phyloP scores from a whole-genome alignment of 2,113 vertebrate genomes.

The Eonycteris spelaea region DNA sequence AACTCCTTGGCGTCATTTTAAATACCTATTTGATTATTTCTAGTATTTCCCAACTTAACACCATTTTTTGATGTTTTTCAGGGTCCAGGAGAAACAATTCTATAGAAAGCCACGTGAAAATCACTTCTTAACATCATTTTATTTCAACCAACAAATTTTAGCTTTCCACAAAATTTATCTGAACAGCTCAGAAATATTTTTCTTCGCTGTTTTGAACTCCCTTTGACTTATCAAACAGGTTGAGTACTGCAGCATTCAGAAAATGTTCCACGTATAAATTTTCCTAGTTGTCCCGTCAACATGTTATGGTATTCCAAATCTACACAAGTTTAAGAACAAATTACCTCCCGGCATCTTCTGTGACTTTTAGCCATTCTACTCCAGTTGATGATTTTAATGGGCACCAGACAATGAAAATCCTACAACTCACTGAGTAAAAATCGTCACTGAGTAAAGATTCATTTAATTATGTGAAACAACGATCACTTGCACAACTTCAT shows the following conservation, averaged over 20 bases:
- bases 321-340: not conserved
- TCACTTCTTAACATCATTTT: not conserved
- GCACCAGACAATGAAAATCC: not conserved
- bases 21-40: not conserved
- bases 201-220: not conserved
- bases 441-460: not conserved
- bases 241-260: not conserved
- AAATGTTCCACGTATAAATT: not conserved
- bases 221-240: not conserved
- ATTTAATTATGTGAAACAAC: constrained; percentile 59
- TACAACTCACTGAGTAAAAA: constrained; percentile 14
- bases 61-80: not conserved
- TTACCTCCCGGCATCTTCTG: not conserved
- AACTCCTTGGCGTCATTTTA: not conserved
- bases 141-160: not conserved
- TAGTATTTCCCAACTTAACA: constrained; percentile 10
- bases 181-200: not conserved
- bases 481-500: constrained; percentile 45
- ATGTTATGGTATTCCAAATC: not conserved
- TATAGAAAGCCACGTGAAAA: not conserved
- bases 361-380: not conserved
- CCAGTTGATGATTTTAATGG: not conserved
- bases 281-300: not conserved
- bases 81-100: not conserved
- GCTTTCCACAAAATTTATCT: not conserved